Conservation (phyloP, 92 coral and sea anemone genomes). For the Bergia sp. region DNA sequence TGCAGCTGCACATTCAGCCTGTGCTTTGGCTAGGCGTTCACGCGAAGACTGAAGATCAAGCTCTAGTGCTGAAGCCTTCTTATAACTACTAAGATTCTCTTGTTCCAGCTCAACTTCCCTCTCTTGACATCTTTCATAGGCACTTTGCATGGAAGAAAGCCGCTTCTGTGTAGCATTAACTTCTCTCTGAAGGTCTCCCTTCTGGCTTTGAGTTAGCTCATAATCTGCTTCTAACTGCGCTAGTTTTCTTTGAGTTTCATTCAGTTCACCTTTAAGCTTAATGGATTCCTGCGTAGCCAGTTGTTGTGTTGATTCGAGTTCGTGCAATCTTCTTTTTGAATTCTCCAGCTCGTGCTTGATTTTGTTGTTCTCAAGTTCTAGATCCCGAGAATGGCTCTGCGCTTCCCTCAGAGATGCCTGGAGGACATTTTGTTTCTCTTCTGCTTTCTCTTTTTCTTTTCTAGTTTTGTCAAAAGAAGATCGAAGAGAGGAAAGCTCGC, state of each 20-base stretch:
- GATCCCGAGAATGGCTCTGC: conserved; percentile 49
- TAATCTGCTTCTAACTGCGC: conserved; percentile 76
- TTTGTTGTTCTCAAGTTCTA: conserved; percentile 60
- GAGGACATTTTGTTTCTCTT: conserved; percentile 59
- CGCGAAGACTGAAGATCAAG: conserved; percentile 64
- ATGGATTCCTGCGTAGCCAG: conserved; percentile 51
- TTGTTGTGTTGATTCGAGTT: conserved; percentile 51
- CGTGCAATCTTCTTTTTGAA: conserved; percentile 49
- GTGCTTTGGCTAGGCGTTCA: conserved; percentile 56
- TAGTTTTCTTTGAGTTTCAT: conserved; percentile 56
- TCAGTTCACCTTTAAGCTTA: conserved; percentile 51
- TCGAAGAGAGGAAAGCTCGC: conserved; percentile 55
- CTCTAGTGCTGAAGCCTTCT: conserved; percentile 69
- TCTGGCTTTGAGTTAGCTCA: conserved; percentile 70
- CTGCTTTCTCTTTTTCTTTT: conserved; percentile 61
- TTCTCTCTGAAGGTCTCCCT: conserved; percentile 68
- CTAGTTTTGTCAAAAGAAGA: conserved; percentile 34
- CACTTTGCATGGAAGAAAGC: conserved; percentile 61
- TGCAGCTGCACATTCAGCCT: conserved; percentile 41
- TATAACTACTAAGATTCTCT: conserved; percentile 72
- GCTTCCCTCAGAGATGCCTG: conserved; percentile 45
- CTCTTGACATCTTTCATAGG: conserved; percentile 59
- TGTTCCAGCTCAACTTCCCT: conserved; percentile 72
- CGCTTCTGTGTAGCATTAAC: conserved; percentile 62
- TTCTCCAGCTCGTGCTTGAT: conserved; percentile 60